Percentiles rank a stretch among this genome's conserved stretches.
Conservation (phyloP, 1,140 invertebrate genomes). For the Oryzaephilus surinamensis region DNA sequence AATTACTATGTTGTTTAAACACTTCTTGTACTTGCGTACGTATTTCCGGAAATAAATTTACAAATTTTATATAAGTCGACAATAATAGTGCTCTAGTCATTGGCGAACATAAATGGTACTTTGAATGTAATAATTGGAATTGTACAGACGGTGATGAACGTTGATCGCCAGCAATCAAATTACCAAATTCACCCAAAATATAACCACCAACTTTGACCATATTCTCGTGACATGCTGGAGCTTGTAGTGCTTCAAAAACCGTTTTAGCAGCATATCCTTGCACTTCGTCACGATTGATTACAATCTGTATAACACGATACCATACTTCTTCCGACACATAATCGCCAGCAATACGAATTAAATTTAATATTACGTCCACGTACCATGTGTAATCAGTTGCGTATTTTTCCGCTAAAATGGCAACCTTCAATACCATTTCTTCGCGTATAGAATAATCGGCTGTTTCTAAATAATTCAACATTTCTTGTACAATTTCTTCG, state of each 20-base stretch:
- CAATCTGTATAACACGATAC: constrained; percentile 99
- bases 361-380: constrained; percentile 98
- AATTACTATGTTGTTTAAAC: constrained; percentile 90
- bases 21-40: constrained; percentile 94
- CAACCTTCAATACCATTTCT: constrained; percentile 99
- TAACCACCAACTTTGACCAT: constrained; percentile 99
- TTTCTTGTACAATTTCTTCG: constrained; percentile 99
- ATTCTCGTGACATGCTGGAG: constrained; percentile 98
- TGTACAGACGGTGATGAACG: constrained; percentile 92
- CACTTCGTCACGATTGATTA: constrained; percentile 98
- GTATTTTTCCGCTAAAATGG: constrained; percentile 99
- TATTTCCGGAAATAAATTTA: constrained; percentile 99
- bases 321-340: constrained; percentile 97
- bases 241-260: constrained; percentile 96
- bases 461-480: constrained; percentile 97
- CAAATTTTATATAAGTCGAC: constrained; percentile 98
- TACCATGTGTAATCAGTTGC: constrained; percentile 98
- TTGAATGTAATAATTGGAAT: constrained; percentile 94
- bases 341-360: constrained; percentile 98
- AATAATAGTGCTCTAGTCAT: constrained; percentile 91
- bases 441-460: constrained; percentile 99
- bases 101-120: constrained; percentile 96
- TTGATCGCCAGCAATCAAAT: constrained; percentile 97
- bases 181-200: constrained; percentile 98
- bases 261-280: constrained; percentile 99